A percentile compares a stretch with the other conserved stretches of the same genome.
Conservation (phyloP, 2,797 vertebrate species). For the Tragopan temminckii region DNA sequence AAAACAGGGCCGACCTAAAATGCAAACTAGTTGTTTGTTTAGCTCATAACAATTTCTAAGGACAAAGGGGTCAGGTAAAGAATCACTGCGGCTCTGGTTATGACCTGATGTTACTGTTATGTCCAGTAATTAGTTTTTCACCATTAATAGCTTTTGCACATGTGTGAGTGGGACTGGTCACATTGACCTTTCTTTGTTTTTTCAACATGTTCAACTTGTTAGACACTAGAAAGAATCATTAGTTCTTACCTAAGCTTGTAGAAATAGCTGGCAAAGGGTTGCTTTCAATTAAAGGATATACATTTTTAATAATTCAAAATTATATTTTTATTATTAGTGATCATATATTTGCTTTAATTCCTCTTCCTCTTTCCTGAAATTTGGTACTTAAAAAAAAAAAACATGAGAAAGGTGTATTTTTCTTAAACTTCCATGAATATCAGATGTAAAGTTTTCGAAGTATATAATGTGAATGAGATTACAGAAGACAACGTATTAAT, state of each 20-base stretch:
- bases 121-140: constrained; percentile 5
- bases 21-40: background rate
- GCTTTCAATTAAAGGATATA: background rate
- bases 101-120: background rate
- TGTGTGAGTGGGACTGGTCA: background rate
- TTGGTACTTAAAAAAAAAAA: background rate
- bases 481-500: background rate
- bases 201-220: background rate
- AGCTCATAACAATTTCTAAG: background rate
- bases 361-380: background rate
- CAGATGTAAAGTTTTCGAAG: background rate
- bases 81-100: background rate
- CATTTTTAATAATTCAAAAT: background rate
- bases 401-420: background rate
- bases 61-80: background rate
- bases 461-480: background rate
- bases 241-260: background rate
- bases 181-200: background rate
- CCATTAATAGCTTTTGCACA: constrained; percentile 7
- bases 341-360: background rate
- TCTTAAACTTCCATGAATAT: background rate
- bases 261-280: background rate
- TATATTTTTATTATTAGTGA: background rate
- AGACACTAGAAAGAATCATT: background rate
- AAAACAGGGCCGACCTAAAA: background rate